phyloP scores from a whole-genome alignment of 2,113 vertebrate genomes.

The Pampusana beccarii region DNA sequence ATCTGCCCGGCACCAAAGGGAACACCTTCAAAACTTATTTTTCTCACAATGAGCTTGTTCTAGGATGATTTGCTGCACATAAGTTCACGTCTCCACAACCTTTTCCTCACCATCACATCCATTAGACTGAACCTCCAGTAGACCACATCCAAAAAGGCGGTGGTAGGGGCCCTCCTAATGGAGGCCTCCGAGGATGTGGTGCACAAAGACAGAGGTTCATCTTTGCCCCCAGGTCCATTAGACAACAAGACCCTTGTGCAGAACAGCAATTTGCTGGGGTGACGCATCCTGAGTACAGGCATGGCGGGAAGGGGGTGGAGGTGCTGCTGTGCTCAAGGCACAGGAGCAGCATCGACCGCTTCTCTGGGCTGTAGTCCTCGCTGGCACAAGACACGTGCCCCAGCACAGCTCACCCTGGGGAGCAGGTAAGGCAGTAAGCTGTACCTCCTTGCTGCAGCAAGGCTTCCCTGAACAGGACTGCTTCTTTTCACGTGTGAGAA shows the following conservation, averaged over 20 bases:
- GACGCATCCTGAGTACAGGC: not conserved
- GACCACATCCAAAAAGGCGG: not conserved
- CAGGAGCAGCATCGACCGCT: not conserved
- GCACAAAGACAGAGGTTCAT: not conserved
- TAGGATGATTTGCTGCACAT: not conserved
- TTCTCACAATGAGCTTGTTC: not conserved
- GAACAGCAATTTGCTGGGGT: not conserved
- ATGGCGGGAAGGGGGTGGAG: not conserved
- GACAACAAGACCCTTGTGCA: not conserved
- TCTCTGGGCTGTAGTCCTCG: not conserved
- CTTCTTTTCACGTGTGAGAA: rapidly evolving
- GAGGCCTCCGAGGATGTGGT: rapidly evolving
- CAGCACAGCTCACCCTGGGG: not conserved
- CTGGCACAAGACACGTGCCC: not conserved
- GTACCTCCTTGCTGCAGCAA: no score
- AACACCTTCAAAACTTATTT: not conserved
- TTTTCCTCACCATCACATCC: not conserved
- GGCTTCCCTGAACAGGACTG: rapidly evolving
- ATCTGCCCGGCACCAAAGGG: rapidly evolving
- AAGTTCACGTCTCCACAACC: not conserved
- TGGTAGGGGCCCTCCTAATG: not conserved
- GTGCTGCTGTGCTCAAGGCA: rapidly evolving
- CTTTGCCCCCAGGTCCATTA: not conserved
- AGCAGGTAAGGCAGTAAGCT: not conserved
- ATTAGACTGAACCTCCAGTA: not conserved